Percentiles rank a stretch among this genome's conserved stretches.
Conservation (phyloP, 37 sponge, comb jelly and placozoan genomes). For the Ephydatia muelleri region DNA sequence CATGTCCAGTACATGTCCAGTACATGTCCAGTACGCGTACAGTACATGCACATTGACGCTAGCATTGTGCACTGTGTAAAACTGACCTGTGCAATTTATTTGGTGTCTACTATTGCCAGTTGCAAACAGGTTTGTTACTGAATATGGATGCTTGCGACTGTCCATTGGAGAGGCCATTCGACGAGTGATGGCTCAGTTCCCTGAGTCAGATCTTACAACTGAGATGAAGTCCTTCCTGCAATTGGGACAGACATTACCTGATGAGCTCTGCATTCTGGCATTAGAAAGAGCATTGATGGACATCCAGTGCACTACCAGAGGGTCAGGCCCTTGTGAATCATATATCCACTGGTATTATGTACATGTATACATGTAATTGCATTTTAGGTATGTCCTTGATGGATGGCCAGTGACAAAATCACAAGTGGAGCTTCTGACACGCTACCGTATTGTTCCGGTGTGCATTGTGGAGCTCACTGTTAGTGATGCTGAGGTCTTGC, state of each 20-base stretch:
- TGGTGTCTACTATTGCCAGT: slow-evolving; percentile 24
- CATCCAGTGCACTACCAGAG: slow-evolving; percentile 85
- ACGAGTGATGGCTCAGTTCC: slow-evolving; percentile 65
- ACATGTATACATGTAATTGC: not conserved
- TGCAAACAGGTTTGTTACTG: slow-evolving; percentile 65
- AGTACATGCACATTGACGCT: too few species aligned
- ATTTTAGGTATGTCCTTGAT: slow-evolving; percentile 91
- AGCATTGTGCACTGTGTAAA: not conserved
- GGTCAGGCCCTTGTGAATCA: slow-evolving; percentile 50
- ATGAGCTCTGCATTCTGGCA: slow-evolving; percentile 84
- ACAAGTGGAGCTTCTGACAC: slow-evolving; percentile 80
- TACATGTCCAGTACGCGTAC: too few species aligned
- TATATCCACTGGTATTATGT: not conserved
- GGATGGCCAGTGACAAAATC: slow-evolving; percentile 91
- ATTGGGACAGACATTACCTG: slow-evolving; percentile 86
- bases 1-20: too few species aligned
- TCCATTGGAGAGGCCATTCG: slow-evolving; percentile 90
- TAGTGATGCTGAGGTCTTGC: slow-evolving; percentile 55
- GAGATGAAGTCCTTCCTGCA: slow-evolving; percentile 66
- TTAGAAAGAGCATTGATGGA: slow-evolving; percentile 81
- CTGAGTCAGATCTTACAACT: slow-evolving; percentile 68
- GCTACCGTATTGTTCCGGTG: slow-evolving; percentile 79
- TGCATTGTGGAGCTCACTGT: slow-evolving; percentile 79
- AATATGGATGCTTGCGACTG: slow-evolving; percentile 82
- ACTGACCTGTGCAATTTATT: not conserved